Conservation (phyloP, 2,888 invertebrate genomes). For the Meandrusa payeni region DNA sequence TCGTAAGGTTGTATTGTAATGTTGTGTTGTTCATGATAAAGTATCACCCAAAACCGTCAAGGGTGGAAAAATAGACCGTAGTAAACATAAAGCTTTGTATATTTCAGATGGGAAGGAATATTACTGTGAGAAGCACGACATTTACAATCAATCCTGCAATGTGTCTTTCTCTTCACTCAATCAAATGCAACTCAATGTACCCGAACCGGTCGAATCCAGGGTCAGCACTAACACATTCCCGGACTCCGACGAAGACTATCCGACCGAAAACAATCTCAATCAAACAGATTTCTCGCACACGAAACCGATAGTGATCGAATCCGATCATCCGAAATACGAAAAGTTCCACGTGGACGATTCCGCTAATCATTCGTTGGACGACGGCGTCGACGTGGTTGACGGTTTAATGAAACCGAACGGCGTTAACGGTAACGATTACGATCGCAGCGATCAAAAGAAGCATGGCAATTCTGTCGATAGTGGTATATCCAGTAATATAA, state of each 20-base stretch:
- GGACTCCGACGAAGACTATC: slow-evolving; percentile 69
- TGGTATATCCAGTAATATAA: slow-evolving; percentile 67
- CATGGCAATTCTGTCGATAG: slow-evolving; percentile 67
- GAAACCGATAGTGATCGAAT: slow-evolving; percentile 69
- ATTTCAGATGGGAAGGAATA: slow-evolving; percentile 71
- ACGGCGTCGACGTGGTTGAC: slow-evolving; percentile 66
- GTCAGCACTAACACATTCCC: slow-evolving; percentile 58
- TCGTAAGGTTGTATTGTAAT: too few relatives aligned
- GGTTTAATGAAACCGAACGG: slow-evolving; percentile 48
- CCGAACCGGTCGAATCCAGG: slow-evolving; percentile 61
- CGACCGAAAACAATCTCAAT: slow-evolving; percentile 69
- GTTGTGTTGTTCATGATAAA: too few relatives aligned
- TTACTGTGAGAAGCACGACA: slow-evolving; percentile 73
- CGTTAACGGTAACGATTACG: slow-evolving; percentile 41
- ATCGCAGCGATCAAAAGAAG: slow-evolving; percentile 50
- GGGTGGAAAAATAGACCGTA: too few relatives aligned
- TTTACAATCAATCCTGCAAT: slow-evolving; percentile 66
- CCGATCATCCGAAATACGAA: slow-evolving; percentile 57
- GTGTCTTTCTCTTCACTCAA: slow-evolving; percentile 68
- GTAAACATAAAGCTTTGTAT: too few relatives aligned
- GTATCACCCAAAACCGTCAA: too few relatives aligned
- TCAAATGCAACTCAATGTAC: slow-evolving; percentile 60
- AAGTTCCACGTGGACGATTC: slow-evolving; percentile 60
- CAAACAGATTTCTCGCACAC: slow-evolving; percentile 74
- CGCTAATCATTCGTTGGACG: slow-evolving; percentile 70